phyloP scores from a whole-genome alignment of 2,797 vertebrate genomes.

The Cetoscarus ocellatus region DNA sequence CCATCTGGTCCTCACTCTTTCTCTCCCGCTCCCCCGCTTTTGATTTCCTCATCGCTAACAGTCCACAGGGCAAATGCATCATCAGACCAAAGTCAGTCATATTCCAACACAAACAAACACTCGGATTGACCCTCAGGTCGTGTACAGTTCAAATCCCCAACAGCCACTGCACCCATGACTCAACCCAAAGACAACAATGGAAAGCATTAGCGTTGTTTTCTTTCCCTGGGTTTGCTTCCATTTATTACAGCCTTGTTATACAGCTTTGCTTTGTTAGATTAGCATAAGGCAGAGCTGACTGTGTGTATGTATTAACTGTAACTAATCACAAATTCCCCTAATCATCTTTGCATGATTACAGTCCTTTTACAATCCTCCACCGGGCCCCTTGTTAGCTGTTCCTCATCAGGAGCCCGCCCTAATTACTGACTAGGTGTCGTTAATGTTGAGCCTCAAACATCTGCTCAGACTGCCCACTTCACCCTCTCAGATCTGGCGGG shows the following conservation, averaged over 20 bases:
- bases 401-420: slow-evolving; percentile 63
- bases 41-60: slow-evolving; percentile 63
- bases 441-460: slow-evolving; percentile 73
- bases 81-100: slow-evolving; percentile 78
- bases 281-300: slow-evolving; percentile 47
- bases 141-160: slow-evolving; percentile 72
- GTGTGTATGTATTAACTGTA: slow-evolving; percentile 30
- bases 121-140: slow-evolving; percentile 67
- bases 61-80: slow-evolving; percentile 80
- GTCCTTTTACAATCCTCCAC: slow-evolving; percentile 43
- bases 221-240: slow-evolving; percentile 59
- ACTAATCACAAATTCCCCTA: slow-evolving; percentile 18
- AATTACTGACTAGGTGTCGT: slow-evolving; percentile 78
- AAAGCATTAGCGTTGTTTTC: slow-evolving; percentile 70
- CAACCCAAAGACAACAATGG: slow-evolving; percentile 78
- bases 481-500: slow-evolving; percentile 49
- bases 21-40: slow-evolving; percentile 58
- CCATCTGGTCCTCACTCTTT: slow-evolving; percentile 74
- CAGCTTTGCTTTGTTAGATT: slow-evolving; percentile 40
- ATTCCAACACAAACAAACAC: slow-evolving; percentile 81
- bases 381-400: slow-evolving; percentile 49
- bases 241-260: slow-evolving; percentile 39
- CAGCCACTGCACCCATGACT: slow-evolving; percentile 73
- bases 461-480: slow-evolving; percentile 61
- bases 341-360: slow-evolving; percentile 58